These are phyloP conservation scores for Pampus argenteus DNA, from an alignment of 2,797 vertebrate species.

Conservation along the genomic window DNA sequence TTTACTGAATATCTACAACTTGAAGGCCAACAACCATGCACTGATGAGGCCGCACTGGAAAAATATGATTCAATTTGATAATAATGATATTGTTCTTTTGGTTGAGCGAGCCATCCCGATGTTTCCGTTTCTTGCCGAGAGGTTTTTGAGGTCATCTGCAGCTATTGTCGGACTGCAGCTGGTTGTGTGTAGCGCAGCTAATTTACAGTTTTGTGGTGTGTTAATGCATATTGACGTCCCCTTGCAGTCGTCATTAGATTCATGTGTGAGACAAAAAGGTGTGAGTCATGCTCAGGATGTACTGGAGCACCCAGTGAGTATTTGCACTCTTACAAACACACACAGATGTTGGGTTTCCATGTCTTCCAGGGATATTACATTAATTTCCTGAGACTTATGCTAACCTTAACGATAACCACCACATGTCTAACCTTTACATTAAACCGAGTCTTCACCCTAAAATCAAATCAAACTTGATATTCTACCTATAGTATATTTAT, in stretches of 20 bases:
- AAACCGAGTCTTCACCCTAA: too few species aligned
- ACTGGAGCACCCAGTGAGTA: slow-evolving; percentile 4
- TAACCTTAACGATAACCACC: too few species aligned
- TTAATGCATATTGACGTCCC: slow-evolving; percentile 57
- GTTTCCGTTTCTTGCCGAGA: slow-evolving; percentile 28
- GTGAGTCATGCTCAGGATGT: slow-evolving; percentile 46
- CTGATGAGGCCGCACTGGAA: slow-evolving; percentile 30
- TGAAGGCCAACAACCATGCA: too few species aligned
- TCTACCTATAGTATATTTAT: slow-evolving; percentile 13
- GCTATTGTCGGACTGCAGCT: slow-evolving; percentile 38
- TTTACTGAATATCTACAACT: slow-evolving; percentile 47
- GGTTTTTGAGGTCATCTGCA: slow-evolving; percentile 51
- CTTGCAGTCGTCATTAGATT: slow-evolving; percentile 46
- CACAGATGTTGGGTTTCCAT: too few species aligned
- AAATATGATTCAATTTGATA: slow-evolving; percentile 63
- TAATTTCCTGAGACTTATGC: too few species aligned
- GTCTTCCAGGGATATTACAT: too few species aligned
- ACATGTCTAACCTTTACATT: too few species aligned
- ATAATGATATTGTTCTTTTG: slow-evolving; percentile 62
- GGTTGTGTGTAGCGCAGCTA: slow-evolving; percentile 26
- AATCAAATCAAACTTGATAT: too few species aligned
- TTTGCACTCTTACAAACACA: not conserved
- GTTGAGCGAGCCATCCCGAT: slow-evolving; percentile 12
- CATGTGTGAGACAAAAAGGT: slow-evolving; percentile 44
- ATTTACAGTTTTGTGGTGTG: slow-evolving; percentile 61